Evolutionary conservation across 2,797 vertebrate genomes (phyloP).

Genomic region (Numenius phaeopus): DNA sequence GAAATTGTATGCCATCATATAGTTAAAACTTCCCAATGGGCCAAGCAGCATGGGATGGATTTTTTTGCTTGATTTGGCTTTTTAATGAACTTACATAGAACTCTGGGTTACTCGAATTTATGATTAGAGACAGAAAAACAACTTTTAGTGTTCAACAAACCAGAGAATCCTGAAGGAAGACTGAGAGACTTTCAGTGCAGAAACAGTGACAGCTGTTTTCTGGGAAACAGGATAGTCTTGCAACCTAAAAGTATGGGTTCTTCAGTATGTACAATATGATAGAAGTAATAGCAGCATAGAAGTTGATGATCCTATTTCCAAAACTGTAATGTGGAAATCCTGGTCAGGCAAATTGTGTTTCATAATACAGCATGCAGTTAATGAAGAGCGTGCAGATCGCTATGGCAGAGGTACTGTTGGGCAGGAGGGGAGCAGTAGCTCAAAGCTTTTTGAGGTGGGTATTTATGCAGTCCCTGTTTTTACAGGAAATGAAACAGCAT

Average conservation of each 20-base stretch:
- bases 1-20: not conserved
- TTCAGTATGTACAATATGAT: not conserved
- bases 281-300: not conserved
- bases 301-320: rapidly evolving
- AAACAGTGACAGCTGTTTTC: not conserved
- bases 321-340: not conserved
- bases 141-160: not conserved
- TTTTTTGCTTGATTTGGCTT: not conserved
- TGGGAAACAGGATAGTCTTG: not conserved
- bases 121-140: not conserved
- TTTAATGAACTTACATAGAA: not conserved
- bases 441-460: not conserved
- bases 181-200: not conserved
- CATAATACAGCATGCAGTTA: not conserved
- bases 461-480: not conserved
- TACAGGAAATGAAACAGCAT: not conserved
- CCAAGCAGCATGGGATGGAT: not conserved
- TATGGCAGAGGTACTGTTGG: not conserved
- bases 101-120: not conserved
- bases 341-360: not conserved
- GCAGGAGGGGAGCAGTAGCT: not conserved
- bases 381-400: not conserved
- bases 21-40: not conserved
- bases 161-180: not conserved
- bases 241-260: not conserved